These are phyloP conservation scores for Corvus hawaiiensis DNA, from an alignment of 2,113 vertebrate species.

Conservation along the genomic window DNA sequence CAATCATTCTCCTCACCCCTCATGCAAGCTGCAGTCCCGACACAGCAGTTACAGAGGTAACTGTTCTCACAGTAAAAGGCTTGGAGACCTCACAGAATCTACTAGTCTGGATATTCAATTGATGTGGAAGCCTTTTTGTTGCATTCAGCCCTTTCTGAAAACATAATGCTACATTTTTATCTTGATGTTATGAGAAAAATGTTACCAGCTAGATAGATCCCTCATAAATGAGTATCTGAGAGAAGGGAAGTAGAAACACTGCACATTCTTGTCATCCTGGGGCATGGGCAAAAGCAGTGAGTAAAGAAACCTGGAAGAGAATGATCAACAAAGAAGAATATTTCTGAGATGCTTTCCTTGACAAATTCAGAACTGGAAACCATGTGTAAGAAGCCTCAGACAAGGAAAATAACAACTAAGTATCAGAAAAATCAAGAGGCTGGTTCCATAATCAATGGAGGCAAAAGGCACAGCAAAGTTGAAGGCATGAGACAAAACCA, in stretches of 20 bases:
- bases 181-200: neutral
- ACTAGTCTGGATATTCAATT: neutral
- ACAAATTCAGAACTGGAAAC: neutral
- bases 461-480: neutral
- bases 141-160: neutral
- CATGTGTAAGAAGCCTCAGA: neutral
- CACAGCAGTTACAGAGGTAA: neutral
- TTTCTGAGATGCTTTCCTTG: neutral
- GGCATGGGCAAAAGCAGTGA: neutral
- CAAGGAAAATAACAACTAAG: neutral
- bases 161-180: neutral
- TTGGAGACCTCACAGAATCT: rapidly evolving
- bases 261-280: neutral
- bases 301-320: neutral
- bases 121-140: neutral
- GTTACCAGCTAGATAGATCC: neutral
- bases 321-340: neutral
- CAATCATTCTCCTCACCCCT: neutral
- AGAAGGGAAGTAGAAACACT: neutral
- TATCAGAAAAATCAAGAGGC: neutral
- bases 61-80: neutral
- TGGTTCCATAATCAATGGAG: neutral
- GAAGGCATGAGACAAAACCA: neutral
- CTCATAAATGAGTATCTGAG: neutral
- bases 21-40: neutral